Evolutionary conservation across 2,113 vertebrate species (phyloP).

Genomic region (Epinephelus fuscoguttatus): DNA sequence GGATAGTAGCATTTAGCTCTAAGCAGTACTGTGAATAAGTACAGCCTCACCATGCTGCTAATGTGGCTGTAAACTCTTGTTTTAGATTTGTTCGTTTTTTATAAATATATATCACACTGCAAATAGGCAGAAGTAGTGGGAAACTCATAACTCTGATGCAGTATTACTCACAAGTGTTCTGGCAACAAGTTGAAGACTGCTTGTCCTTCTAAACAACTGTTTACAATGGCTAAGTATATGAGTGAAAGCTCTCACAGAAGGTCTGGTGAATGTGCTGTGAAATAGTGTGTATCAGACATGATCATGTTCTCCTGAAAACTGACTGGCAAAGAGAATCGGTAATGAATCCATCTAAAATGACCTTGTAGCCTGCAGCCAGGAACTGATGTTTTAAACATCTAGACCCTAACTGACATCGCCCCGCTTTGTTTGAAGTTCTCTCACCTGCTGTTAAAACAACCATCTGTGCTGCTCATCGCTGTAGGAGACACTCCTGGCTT

Average conservation of each 20-base stretch:
- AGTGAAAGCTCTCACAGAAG: neutral
- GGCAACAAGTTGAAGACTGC: neutral
- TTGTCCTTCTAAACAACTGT: neutral
- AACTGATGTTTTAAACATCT: conserved; percentile 75
- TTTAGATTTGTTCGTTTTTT: neutral
- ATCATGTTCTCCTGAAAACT: conserved; percentile 34
- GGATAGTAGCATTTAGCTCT: neutral
- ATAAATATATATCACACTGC: neutral
- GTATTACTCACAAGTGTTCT: neutral
- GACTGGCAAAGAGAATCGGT: conserved; percentile 63
- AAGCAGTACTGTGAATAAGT: neutral
- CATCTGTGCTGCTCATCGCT: conserved; percentile 70
- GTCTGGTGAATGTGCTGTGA: neutral
- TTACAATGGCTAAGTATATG: neutral
- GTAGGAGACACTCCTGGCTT: conserved; percentile 53
- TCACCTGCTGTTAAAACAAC: conserved; percentile 78
- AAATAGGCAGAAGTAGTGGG: neutral
- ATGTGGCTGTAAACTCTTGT: neutral
- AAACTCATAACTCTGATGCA: neutral
- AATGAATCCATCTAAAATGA: conserved; percentile 58
- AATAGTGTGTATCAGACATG: conserved; percentile 1
- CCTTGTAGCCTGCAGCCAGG: conserved; percentile 58
- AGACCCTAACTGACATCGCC: conserved; percentile 58
- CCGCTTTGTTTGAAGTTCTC: conserved; percentile 65
- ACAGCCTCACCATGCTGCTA: neutral